phyloP scores from a whole-genome alignment of 2,113 vertebrate species.

The Callopanchax toddi region DNA sequence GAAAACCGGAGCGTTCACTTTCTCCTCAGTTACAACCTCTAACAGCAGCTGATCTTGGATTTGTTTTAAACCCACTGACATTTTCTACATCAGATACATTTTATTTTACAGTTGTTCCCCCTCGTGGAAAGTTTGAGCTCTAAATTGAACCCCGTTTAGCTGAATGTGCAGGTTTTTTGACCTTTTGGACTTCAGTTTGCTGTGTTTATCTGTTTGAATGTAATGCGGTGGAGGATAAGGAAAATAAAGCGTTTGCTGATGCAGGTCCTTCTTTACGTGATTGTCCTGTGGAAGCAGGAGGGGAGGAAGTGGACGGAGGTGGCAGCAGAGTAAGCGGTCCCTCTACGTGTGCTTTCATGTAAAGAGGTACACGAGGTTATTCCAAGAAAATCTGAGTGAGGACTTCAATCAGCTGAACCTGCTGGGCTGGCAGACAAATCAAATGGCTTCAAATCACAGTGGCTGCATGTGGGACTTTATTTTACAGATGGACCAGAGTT shows the following conservation, averaged over 20 bases:
- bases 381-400: not conserved
- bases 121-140: not conserved
- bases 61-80: not conserved
- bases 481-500: slow-evolving; percentile 5
- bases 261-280: slow-evolving; percentile 7
- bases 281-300: slow-evolving; percentile 27
- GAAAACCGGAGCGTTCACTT: not conserved
- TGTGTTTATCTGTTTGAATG: slow-evolving; percentile 31
- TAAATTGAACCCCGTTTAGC: not conserved
- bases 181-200: slow-evolving; percentile 15
- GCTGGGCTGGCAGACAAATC: not conserved
- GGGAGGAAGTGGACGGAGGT: not conserved
- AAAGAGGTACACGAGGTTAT: slow-evolving; percentile 8
- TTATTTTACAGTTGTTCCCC: not conserved
- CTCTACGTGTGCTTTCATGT: slow-evolving; percentile 12
- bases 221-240: slow-evolving; percentile 10
- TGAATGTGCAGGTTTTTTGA: slow-evolving; percentile 29
- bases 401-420: not conserved
- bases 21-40: not conserved
- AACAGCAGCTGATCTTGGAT: not conserved
- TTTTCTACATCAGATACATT: not conserved
- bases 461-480: not conserved
- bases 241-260: slow-evolving; percentile 44
- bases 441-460: slow-evolving; percentile 11
- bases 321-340: not conserved